Conservation (phyloP, 30 jellyfish, hydroid and myxozoan species). For the Chrysaora quinquecirrha region DNA sequence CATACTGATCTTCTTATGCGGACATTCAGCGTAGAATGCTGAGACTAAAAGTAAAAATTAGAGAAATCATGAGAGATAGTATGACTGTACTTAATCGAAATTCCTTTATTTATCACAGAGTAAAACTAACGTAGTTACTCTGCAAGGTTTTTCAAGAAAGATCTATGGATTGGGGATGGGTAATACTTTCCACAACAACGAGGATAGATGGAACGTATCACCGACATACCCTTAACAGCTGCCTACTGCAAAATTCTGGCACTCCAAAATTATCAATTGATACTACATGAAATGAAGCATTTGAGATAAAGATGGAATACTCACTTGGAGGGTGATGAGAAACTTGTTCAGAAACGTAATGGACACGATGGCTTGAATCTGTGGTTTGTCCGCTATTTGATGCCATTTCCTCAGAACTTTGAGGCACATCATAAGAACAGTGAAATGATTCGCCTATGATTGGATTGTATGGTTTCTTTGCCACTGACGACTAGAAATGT, state of each 20-base stretch:
- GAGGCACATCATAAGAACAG: slow-evolving; percentile 82
- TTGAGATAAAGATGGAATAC: background rate
- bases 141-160: no score
- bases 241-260: no score
- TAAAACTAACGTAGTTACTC: no score
- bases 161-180: no score
- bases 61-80: no score
- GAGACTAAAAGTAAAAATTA: slow-evolving; percentile 69
- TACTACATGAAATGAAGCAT: no score
- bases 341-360: slow-evolving; percentile 96
- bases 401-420: slow-evolving; percentile 1
- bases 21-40: slow-evolving; percentile 97
- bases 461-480: slow-evolving; percentile 98
- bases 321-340: slow-evolving; percentile 99
- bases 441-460: slow-evolving; percentile 92
- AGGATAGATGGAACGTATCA: no score
- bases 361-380: slow-evolving; percentile 44
- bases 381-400: slow-evolving; percentile 20
- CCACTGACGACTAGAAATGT: slow-evolving; percentile 78
- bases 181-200: no score
- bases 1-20: slow-evolving; percentile 69
- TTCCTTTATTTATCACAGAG: no score
- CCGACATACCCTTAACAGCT: no score
- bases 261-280: no score
- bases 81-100: no score